Conservation (phyloP, 2,888 invertebrate species). For the Lasioglossum leucozonium region DNA sequence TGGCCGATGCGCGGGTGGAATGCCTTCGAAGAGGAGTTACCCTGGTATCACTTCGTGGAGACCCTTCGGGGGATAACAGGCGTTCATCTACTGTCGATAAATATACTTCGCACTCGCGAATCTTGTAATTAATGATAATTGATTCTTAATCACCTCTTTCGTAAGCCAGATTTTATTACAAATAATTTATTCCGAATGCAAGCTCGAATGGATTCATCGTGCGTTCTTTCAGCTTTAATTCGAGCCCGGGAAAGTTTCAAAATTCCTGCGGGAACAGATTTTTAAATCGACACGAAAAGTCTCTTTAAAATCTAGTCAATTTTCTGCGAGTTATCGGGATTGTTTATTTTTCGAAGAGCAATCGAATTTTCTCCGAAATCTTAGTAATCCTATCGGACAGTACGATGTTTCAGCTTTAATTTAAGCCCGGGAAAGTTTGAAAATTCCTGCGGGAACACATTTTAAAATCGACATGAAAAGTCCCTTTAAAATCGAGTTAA, state of each 20-base stretch:
- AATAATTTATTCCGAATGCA: background rate
- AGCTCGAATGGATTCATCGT: background rate
- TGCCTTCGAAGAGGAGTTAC: background rate
- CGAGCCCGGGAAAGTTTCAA: background rate
- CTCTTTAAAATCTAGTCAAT: no score
- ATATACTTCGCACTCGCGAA: background rate
- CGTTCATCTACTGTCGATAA: background rate
- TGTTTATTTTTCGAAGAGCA: no score
- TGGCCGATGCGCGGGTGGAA: background rate
- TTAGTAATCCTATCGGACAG: no score
- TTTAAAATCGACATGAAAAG: no score
- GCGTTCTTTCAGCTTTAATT: no score
- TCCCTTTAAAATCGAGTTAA: no score
- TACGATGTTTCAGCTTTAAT: no score
- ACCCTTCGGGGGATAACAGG: background rate
- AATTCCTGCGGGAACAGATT: background rate
- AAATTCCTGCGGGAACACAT: no score
- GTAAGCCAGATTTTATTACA: background rate
- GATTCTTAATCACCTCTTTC: background rate
- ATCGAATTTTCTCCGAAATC: no score
- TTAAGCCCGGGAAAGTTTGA: no score
- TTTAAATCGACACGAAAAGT: no score
- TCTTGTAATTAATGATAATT: background rate
- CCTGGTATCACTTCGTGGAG: background rate
- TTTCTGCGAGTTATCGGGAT: no score